Evolutionary conservation across 2,797 vertebrate genomes (phyloP), one percentile per base, ranked within the genome.

Genomic region (Mus caroli): DNA sequence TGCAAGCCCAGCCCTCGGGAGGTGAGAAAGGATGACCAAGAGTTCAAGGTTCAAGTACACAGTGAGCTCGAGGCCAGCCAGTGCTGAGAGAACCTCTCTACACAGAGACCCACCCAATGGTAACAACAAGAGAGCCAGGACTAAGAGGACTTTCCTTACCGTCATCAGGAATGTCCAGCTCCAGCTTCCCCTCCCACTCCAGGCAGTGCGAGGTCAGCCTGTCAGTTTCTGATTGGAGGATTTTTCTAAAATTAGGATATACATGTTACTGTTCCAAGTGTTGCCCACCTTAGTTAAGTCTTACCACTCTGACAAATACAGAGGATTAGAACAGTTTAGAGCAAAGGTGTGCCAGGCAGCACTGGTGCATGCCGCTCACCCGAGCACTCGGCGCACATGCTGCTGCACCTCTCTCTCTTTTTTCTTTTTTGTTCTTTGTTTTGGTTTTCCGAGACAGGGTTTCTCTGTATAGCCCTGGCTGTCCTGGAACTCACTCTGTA

Each of bases 141-240:
- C 0, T 46, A 60, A 84, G 40, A 91, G 50, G 60, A 77, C 54
- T 4, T 62, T 40, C 97, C 99, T 99, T 97, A 99, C 99, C 99
- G 82, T 99, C 99, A 97, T 99, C 99, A 69, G 99, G 99, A 90
- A 99, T 99, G 86, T 99, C 99, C 89, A 99, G 97, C 28, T 99
- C 99, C 52, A 99, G 98, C 93, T 98, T 99, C 37, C 84, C 88
- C 84, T 99, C 99, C 99, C 99, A 99, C 73, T 98, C 97, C 34
- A 97, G 95, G 95, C 98, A 99, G 71, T 98, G 96, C 6, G 87
- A 92, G 0, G 82, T 98, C 96, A 99, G 98, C 37, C 77, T 98
- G 83, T 99, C 98, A 0, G 99, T 99, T 98, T 99, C 99, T 4
- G 84, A 98, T 0, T 0, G 93, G 78, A 99, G 99, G 94, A 98